Evolutionary conservation across 2,113 vertebrate species (phyloP).

Genomic region (Echinops telfairi): DNA sequence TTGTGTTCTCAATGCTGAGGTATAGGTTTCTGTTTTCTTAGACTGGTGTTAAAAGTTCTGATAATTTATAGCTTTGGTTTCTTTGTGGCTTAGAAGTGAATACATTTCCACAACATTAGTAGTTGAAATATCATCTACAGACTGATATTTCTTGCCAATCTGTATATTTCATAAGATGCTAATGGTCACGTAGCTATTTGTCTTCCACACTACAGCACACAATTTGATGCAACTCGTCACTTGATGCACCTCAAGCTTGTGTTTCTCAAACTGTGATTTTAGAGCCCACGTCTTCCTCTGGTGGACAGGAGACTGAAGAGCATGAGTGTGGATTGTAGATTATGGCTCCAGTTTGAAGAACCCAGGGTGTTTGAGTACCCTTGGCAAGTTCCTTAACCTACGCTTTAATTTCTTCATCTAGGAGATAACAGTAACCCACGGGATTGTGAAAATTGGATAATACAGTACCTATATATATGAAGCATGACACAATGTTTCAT

Average conservation of each 20-base stretch:
- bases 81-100: slow-evolving; percentile 21
- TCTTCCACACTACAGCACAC: not conserved
- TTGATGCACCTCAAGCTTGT: slow-evolving; percentile 26
- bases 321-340: slow-evolving; percentile 11
- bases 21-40: slow-evolving; percentile 39
- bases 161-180: slow-evolving; percentile 8
- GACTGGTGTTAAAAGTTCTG: slow-evolving; percentile 35
- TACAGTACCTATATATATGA: not conserved
- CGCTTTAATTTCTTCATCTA: slow-evolving; percentile 14
- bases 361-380: not conserved
- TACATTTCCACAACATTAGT: not conserved
- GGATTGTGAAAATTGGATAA: slow-evolving; percentile 40
- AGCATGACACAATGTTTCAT: not conserved
- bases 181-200: slow-evolving; percentile 7
- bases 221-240: slow-evolving; percentile 24
- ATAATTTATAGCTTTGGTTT: slow-evolving; percentile 48
- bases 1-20: not conserved
- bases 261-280: not conserved
- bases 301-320: not conserved
- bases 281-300: not conserved
- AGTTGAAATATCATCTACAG: not conserved
- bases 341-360: slow-evolving; percentile 25
- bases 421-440: not conserved
- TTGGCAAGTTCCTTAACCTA: slow-evolving; percentile 6
- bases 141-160: slow-evolving; percentile 10